Percentiles rank a stretch among this genome's conserved stretches.
phyloP scores from a whole-genome alignment of 2,888 invertebrate genomes.

The Prosapia bicincta region DNA sequence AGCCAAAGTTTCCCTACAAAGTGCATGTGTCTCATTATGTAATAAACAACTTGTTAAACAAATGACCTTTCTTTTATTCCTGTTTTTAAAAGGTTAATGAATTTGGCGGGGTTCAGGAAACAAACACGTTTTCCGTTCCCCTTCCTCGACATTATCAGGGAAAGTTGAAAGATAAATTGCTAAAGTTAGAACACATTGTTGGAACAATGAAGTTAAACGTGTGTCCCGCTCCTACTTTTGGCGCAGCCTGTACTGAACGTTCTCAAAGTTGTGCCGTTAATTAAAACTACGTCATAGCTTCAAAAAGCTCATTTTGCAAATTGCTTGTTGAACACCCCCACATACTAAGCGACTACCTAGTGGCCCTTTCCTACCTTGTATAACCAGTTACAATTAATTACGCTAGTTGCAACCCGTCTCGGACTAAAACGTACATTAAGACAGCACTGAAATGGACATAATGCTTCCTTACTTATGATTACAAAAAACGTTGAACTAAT shows the following conservation, averaged over 20 bases:
- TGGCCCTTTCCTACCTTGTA: too few species aligned
- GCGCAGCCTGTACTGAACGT: neutral
- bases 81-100: conserved; percentile 1
- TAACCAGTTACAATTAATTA: too few species aligned
- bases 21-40: conserved; percentile 2
- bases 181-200: conserved; percentile 23
- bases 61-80: conserved; percentile 2
- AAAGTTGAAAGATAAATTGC: conserved; percentile 18
- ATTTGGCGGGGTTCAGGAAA: neutral
- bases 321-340: neutral
- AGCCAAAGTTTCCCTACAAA: neutral
- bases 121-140: conserved; percentile 3
- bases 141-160: neutral
- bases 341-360: too few species aligned
- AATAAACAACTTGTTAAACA: neutral
- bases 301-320: neutral
- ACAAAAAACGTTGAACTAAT: too few species aligned
- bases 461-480: too few species aligned
- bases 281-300: neutral
- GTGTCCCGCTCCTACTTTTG: neutral
- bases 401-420: too few species aligned
- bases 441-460: too few species aligned
- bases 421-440: too few species aligned
- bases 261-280: neutral
- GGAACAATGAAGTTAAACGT: neutral